A percentile compares a stretch with the other conserved stretches of the same genome.
phyloP scores from a whole-genome alignment of 2,113 vertebrate species.

The Neoarius graeffei region DNA sequence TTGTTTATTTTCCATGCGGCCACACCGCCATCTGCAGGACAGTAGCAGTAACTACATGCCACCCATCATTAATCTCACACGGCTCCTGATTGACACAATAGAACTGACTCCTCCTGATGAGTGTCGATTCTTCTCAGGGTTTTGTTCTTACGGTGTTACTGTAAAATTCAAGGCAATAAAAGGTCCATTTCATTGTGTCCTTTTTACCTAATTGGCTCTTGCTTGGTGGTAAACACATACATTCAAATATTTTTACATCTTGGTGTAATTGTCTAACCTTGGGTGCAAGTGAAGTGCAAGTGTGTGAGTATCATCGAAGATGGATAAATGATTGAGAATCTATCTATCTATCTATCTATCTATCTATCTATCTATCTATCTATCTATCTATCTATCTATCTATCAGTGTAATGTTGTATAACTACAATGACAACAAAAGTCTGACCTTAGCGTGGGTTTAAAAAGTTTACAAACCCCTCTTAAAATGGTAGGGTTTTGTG shows the following conservation, averaged over 20 bases:
- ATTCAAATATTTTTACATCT: too few species aligned
- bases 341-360: too few species aligned
- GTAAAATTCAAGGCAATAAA: background rate
- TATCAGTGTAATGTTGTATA: too few species aligned
- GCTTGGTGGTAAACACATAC: too few species aligned
- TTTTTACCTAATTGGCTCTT: too few species aligned
- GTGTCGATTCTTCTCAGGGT: background rate
- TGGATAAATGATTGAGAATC: too few species aligned
- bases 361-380: too few species aligned
- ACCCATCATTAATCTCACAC: background rate
- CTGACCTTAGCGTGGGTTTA: background rate
- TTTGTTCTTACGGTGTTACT: background rate
- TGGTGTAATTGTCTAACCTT: too few species aligned
- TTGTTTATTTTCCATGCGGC: constrained; percentile 51
- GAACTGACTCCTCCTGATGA: background rate
- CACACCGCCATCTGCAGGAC: constrained; percentile 74
- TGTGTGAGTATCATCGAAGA: background rate
- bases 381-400: too few species aligned
- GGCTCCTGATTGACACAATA: background rate
- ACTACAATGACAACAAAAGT: too few species aligned
- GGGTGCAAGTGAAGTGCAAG: background rate
- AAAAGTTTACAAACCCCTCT: background rate
- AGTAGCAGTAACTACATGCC: background rate
- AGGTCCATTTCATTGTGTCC: background rate
- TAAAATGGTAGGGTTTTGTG: background rate